Base-by-base conservation (phyloP, 2,113 vertebrate genomes). In the Osmerus mordax region DNA sequence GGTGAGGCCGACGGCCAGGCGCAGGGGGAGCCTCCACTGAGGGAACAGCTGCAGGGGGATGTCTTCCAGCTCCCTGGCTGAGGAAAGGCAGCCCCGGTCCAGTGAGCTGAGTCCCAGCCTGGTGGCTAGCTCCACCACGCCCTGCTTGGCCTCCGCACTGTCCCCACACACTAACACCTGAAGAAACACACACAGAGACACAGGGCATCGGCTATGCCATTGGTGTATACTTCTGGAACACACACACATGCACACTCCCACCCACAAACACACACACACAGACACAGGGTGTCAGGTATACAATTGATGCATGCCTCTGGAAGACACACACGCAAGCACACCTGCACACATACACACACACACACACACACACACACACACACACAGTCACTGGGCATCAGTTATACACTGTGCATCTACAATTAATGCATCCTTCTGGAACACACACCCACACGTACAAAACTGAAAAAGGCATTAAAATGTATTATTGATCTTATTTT, bases 151-250 rank as follows among this genome's bases (percentile, higher is more conserved):
- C 72, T 92, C 88, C 13, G 41, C 74, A 59, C 91, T 86, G 84
- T 97, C 90, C 67, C 96, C 97, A 74, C 97, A 99, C 78, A 99
- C 78, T 80, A 94, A 94, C 11, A 97, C 96, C 97, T 99, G 19
- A 82, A 5, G 9, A 28, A 28, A 41, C 36, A 65, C 15, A 19
- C 23, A 76, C 71, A 86, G 29, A 82, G 2, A 25, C 51, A 21
- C 21, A 51, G 52, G 41, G 14, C 1, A 8, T 13, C 21, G 53
- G 14, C 36, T 19, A 41, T 7, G 55, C n/a, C 1, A 56, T 18
- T 16, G 55, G 13, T 18, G 4, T 11, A 47, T 11, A 47, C 41
- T 47, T 47, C 41, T 18, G 54, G 54, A 18, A 47, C 36, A 56
- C 2, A 18, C 47, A 29, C 11, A 29, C 36, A 12, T n/a, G 63